Conservation (phyloP, 2,888 invertebrate genomes). For the Rugalucina vietnamica region DNA sequence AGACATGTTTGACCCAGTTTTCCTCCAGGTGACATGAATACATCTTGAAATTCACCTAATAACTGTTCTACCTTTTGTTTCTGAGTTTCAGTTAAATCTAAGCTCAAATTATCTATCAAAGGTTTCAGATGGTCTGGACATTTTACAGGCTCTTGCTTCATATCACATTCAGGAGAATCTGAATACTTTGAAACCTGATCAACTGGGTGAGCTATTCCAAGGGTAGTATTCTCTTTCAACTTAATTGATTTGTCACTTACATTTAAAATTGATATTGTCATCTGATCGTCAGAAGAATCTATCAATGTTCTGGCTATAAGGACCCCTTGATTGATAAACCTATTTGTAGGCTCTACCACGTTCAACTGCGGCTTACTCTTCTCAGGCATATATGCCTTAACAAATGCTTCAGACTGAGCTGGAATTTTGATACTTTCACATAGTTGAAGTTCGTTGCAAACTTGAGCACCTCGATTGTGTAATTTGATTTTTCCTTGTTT, state of each 20-base stretch:
- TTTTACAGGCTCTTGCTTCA: neutral
- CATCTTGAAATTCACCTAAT: neutral
- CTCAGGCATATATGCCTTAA: neutral
- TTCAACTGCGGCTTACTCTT: neutral
- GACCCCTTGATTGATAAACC: neutral
- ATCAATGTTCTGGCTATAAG: slow-evolving; percentile 6
- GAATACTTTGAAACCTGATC: neutral
- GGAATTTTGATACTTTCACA: neutral
- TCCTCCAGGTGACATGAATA: neutral
- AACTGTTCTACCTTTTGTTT: neutral
- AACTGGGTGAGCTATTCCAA: neutral
- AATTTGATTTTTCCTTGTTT: neutral
- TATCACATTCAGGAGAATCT: neutral
- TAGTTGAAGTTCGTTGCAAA: neutral
- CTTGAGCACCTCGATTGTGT: neutral
- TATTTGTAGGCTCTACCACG: slow-evolving; percentile 6
- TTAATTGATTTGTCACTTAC: neutral
- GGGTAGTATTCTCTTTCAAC: neutral
- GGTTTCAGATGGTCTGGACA: neutral
- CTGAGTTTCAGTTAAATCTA: neutral
- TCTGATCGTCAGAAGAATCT: neutral
- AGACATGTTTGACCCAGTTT: neutral
- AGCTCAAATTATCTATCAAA: neutral
- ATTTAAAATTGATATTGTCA: slow-evolving; percentile 16
- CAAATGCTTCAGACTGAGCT: slow-evolving; percentile 4